phyloP scores from a whole-genome alignment of 2,113 vertebrate genomes.

The Barbus barbus region DNA sequence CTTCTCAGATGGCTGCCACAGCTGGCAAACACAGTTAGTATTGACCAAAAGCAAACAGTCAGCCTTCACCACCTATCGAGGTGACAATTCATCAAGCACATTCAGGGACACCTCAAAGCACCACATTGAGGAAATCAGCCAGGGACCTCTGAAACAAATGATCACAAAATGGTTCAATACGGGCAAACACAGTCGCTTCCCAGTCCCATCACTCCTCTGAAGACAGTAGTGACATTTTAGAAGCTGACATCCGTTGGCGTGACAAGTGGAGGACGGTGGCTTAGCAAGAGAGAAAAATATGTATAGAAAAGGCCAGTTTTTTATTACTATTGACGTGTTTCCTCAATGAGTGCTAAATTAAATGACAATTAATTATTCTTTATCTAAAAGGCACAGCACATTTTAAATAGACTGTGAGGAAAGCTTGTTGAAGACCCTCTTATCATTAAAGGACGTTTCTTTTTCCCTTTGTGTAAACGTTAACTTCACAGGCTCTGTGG shows the following conservation, averaged over 20 bases:
- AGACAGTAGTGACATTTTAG: conserved; percentile 8
- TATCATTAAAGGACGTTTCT: conserved; percentile 59
- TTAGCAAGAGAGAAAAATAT: background rate
- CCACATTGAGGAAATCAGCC: conserved; percentile 2
- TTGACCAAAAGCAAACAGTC: conserved; percentile 34
- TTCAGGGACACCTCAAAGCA: conserved; percentile 19
- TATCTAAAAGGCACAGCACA: conserved; percentile 66
- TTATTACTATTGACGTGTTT: conserved; percentile 50
- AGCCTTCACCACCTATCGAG: conserved; percentile 40
- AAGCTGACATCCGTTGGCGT: background rate
- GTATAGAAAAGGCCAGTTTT: background rate
- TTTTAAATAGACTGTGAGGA: conserved; percentile 55
- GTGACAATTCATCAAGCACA: conserved; percentile 46
- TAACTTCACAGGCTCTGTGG: conserved; percentile 21
- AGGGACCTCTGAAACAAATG: conserved; percentile 2
- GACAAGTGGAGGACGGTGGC: background rate
- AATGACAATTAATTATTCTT: conserved; percentile 74
- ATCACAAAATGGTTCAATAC: conserved; percentile 16
- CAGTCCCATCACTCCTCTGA: background rate
- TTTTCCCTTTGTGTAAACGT: conserved; percentile 34
- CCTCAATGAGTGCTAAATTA: conserved; percentile 64
- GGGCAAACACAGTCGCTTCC: background rate
- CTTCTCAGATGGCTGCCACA: conserved; percentile 5
- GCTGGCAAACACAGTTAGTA: conserved; percentile 19
- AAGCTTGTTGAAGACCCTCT: conserved; percentile 59